phyloP scores from a whole-genome alignment of 1,140 invertebrate species.

The Drosophila ironensis region DNA sequence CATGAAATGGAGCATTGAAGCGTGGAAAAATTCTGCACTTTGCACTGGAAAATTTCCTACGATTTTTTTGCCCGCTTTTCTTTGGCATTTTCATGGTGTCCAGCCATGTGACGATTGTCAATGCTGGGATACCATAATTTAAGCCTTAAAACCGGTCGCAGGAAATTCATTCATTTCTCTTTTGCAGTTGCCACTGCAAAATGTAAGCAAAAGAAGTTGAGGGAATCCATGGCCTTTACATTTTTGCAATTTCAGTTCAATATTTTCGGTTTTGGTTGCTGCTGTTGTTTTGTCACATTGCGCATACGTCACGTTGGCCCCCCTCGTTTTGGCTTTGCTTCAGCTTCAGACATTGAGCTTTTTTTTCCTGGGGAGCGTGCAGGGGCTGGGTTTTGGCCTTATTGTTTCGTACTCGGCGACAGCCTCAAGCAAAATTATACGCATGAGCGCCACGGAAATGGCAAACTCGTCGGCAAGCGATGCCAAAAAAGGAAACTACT shows the following conservation, averaged over 20 bases:
- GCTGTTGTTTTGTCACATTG: slow-evolving; percentile 48
- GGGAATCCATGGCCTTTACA: background rate
- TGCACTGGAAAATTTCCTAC: background rate
- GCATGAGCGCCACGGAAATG: slow-evolving; percentile 78
- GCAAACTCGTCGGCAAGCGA: slow-evolving; percentile 61
- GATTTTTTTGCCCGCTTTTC: background rate
- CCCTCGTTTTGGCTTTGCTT: slow-evolving; percentile 46
- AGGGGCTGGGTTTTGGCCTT: slow-evolving; percentile 7
- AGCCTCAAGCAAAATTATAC: slow-evolving; percentile 79
- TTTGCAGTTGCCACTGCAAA: slow-evolving; percentile 30
- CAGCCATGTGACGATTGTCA: slow-evolving; percentile 70
- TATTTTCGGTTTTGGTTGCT: slow-evolving; percentile 11
- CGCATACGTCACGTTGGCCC: slow-evolving; percentile 63
- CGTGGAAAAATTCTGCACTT: slow-evolving; percentile 19
- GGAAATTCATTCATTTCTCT: slow-evolving; percentile 13
- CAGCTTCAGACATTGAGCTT: slow-evolving; percentile 31
- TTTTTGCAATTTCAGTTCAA: slow-evolving; percentile 4
- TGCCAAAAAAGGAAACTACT: slow-evolving; percentile 48
- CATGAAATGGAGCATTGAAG: slow-evolving; percentile 61
- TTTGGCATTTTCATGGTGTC: background rate
- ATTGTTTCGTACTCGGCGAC: slow-evolving; percentile 72
- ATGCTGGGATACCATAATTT: slow-evolving; percentile 63
- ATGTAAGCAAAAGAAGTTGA: slow-evolving; percentile 5
- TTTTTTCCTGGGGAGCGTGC: slow-evolving; percentile 1
- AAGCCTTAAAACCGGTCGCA: slow-evolving; percentile 42